Base-by-base conservation (phyloP, 2,797 vertebrate species). In the Gorsachius magnificus region DNA sequence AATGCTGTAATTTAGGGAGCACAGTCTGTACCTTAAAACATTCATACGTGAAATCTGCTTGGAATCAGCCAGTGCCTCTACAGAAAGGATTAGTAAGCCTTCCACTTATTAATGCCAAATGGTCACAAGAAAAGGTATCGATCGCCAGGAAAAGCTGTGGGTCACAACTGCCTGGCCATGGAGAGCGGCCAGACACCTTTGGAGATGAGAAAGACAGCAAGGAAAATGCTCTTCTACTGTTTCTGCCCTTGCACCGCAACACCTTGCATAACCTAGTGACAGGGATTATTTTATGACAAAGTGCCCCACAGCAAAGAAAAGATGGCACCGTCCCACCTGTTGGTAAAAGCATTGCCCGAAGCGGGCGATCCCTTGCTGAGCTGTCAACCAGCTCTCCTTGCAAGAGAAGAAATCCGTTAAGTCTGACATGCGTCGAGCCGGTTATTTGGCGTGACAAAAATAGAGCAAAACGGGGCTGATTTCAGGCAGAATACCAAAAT, bases 201-300 rank as follows among this genome's bases (percentile, higher is more conserved):
- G 51, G 57, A 6, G 10, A 2, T 1, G 17, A 65, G 56, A 16
- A 45, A 45, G 41, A 13, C 33, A 3, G 0, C 22, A 11, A 57
- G 9, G 56, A 48, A 48, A 35, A 56, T 0, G 13, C 13, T 10
- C 7, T 6, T 22, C 58, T 9, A 2, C 8, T 48, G 15, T 1
- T 77, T 70, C 31, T 19, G 9, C 36, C n/a, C 31, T 60, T 24
- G 35, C 53, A 7, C 31, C 13, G 6, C 31, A 50, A 14, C 50
- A 13, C 57, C 69, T 88, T 64, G 78, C 1, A 2, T 16, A 93
- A 93, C 31, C 38, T 28, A 7, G 11, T 0, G 0, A 13, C 3
- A 1, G n/a, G 45, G 43, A 24, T 15, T 61, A 15, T n/a, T 20
- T 58, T 8, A 12, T 17, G 6, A 13, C 0, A 3, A 31, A 38